A percentile compares a stretch with the other conserved stretches of the same genome.
Evolutionary conservation across 1,140 invertebrate genomes (phyloP).

Genomic region (Bombus soroeensis): DNA sequence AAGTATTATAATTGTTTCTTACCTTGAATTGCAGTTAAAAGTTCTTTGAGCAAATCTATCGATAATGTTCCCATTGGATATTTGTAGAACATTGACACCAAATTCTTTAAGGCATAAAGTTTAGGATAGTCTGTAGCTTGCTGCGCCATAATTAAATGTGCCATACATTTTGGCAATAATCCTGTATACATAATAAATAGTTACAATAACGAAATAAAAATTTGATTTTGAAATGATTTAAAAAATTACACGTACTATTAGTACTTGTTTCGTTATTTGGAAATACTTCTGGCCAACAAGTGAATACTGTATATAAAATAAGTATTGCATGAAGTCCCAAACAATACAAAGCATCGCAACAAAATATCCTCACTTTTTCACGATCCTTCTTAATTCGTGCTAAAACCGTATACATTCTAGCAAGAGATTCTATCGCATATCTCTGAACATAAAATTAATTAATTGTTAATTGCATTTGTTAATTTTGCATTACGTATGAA

Average conservation of each 20-base stretch:
- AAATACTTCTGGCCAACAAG: conserved; percentile 78
- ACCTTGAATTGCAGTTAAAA: conserved; percentile 69
- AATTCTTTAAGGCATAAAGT: conserved; percentile 61
- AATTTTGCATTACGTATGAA: background rate
- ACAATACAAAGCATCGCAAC: conserved; percentile 77
- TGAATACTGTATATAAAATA: conserved; percentile 70
- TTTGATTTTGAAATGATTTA: background rate
- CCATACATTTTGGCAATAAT: conserved; percentile 72
- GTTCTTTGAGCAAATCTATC: conserved; percentile 50
- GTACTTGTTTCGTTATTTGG: conserved; percentile 66
- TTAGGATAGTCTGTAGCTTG: conserved; percentile 35
- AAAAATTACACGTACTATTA: conserved; percentile 55
- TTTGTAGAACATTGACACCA: conserved; percentile 68
- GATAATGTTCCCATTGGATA: conserved; percentile 59
- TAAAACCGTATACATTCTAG: conserved; percentile 71
- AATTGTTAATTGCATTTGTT: background rate
- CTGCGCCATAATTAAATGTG: conserved; percentile 61
- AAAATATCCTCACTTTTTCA: conserved; percentile 75
- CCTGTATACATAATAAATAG: conserved; percentile 63
- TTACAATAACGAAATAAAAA: background rate
- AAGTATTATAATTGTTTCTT: conserved; percentile 34
- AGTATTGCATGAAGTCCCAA: conserved; percentile 65
- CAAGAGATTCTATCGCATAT: conserved; percentile 59
- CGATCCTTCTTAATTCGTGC: conserved; percentile 77
- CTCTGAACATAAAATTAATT: conserved; percentile 56